A percentile compares a stretch with the other conserved stretches of the same genome.
Evolutionary conservation across 2,113 vertebrate genomes (phyloP).

Genomic region (Chiloscyllium plagiosum): DNA sequence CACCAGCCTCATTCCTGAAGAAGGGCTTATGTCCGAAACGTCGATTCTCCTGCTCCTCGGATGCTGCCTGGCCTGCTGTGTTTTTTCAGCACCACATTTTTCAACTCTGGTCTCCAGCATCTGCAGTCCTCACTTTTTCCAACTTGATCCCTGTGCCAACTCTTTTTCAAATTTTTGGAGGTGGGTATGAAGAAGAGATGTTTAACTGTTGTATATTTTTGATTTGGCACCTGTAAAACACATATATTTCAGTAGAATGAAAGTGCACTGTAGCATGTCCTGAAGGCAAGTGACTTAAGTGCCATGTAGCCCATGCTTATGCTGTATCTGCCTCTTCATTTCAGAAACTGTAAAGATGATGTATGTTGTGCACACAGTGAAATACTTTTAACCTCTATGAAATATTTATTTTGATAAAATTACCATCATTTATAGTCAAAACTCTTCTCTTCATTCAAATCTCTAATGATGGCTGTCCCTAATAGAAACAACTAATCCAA

Average conservation of each 20-base stretch:
- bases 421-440: not conserved
- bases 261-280: conserved; percentile 20
- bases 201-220: not conserved
- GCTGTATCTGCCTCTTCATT: not conserved
- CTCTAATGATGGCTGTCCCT: not conserved
- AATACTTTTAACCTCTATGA: not conserved
- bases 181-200: not conserved
- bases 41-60: too few relatives aligned
- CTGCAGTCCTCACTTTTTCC: too few relatives aligned
- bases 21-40: too few relatives aligned
- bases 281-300: conserved; percentile 13
- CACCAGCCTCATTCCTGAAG: too few relatives aligned
- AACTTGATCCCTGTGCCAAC: not conserved
- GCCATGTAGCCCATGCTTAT: not conserved
- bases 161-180: not conserved
- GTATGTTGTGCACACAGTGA: not conserved
- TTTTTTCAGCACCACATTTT: too few relatives aligned
- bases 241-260: not conserved
- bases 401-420: conserved; percentile 8
- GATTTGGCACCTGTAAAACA: not conserved
- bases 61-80: too few relatives aligned
- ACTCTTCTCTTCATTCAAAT: not conserved
- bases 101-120: too few relatives aligned
- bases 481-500: not conserved
- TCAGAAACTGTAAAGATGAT: not conserved